Percentiles rank a stretch among this genome's conserved stretches.
These are phyloP conservation scores for Anguilla pacifica DNA, from an alignment of 2,797 vertebrate species.

Conservation along the genomic window DNA sequence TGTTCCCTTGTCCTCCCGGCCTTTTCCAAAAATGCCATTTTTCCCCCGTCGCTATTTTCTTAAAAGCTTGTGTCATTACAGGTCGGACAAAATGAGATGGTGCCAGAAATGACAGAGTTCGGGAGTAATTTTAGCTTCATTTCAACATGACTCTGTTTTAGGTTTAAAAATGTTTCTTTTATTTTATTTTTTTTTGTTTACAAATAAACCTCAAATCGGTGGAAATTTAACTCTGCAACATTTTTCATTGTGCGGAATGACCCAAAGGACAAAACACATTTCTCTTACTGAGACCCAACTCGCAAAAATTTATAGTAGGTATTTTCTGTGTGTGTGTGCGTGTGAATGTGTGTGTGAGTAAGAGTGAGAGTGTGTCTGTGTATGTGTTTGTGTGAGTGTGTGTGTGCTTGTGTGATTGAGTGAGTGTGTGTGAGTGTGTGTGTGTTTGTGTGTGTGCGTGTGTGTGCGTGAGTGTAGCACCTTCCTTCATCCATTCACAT, in stretches of 20 bases:
- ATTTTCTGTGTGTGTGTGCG: slow-evolving; percentile 16
- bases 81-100: not conserved
- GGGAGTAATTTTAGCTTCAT: not conserved
- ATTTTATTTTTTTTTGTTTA: not conserved
- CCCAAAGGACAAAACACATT: slow-evolving; percentile 10
- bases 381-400: not conserved
- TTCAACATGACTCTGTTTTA: not conserved
- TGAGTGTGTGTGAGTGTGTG: not conserved
- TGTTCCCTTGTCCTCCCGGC: not conserved
- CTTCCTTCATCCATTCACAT: not conserved
- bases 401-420: not conserved
- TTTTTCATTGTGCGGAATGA: not conserved
- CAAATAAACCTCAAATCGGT: not conserved
- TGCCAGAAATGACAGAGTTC: not conserved
- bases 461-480: not conserved
- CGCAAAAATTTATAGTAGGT: not conserved
- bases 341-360: not conserved
- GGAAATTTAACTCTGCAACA: slow-evolving; percentile 4
- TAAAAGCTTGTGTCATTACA: slow-evolving; percentile 13
- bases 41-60: slow-evolving; percentile 3
- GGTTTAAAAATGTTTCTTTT: not conserved
- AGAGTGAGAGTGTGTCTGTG: not conserved
- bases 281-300: slow-evolving; percentile 7
- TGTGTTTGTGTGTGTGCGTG: slow-evolving; percentile 10
- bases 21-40: not conserved